Evolutionary conservation across 1,140 invertebrate species (phyloP).

Genomic region (Ectropis grisescens): DNA sequence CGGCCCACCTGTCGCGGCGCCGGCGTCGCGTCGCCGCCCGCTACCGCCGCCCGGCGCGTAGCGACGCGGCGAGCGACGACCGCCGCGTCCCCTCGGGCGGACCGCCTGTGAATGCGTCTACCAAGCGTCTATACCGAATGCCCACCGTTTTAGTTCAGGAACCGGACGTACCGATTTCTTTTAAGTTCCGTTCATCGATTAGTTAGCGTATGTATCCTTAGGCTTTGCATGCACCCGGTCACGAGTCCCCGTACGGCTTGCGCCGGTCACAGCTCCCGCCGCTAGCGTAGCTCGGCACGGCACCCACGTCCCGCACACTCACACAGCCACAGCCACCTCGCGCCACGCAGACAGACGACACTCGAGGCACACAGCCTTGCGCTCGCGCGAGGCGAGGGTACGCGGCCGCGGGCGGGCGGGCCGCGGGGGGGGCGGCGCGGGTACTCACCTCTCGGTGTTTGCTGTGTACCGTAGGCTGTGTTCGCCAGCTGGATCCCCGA

Average conservation of each 20-base stretch:
- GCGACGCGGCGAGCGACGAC: constrained; percentile 17
- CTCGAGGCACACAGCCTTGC: constrained; percentile 63
- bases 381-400: constrained; percentile 59
- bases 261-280: constrained; percentile 48
- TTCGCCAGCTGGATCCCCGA: constrained; percentile 99
- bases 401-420: constrained; percentile 39
- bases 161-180: constrained; percentile 61
- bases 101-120: constrained; percentile 51
- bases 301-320: constrained; percentile 61
- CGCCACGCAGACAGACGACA: constrained; percentile 65
- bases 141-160: constrained; percentile 53
- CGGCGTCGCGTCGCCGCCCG: constrained; percentile 15
- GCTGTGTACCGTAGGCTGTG: constrained; percentile 87
- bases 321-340: constrained; percentile 45
- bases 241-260: constrained; percentile 58
- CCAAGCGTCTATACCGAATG: constrained; percentile 65
- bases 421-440: constrained; percentile 38
- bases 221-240: constrained; percentile 65
- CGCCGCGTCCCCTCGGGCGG: constrained; percentile 20
- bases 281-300: constrained; percentile 64
- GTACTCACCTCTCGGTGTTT: constrained; percentile 59
- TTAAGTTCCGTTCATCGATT: constrained; percentile 66
- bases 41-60: constrained; percentile 22
- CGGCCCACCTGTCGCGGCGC: constrained; percentile 17
- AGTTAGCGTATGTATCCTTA: constrained; percentile 61